Base-by-base conservation (phyloP, 64 coral and sea anemone genomes). In the Montipora cactus region DNA sequence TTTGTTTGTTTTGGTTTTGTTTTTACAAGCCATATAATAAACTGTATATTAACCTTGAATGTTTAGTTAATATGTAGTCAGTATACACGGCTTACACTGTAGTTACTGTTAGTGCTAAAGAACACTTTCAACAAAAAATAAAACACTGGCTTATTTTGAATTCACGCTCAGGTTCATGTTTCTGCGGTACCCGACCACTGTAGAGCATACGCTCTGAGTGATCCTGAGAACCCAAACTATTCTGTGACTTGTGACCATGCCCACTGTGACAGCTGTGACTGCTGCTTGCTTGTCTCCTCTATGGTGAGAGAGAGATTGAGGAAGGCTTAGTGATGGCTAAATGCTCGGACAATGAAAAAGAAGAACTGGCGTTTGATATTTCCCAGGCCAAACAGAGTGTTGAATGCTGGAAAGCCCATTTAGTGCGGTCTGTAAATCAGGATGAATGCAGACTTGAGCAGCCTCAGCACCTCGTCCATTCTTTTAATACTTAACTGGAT, bases 161-260 rank as follows among this genome's bases (percentile, higher is more conserved):
- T 80, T 80, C 78, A 80, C 25, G 20, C 45, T 55, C 78, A 80
- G 78, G 78, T 80, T 59, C 78, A 52, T 48, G 50, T 80, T 80
- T 80, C 78, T 49, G 52, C 23, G 70, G 51, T 80, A 14, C 78
- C 78, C 55, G 78, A 80, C 51, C 52, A 55, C 52, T 55, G 52
- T 55, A 55, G 52, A 55, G 52, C 52, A 55, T 55, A 55, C 52
- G 52, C 78, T 57, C 49, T 80, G 78, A 55, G 49, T 58, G 49
- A 80, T 80, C 78, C 78, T 19, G 70, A 73, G 7, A 21, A 73
- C 70, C 70, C 70, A 20, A 21, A 73, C 70, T 73, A 73, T 21
- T 21, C 70, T 73, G 7, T 19, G 70, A 25, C 16, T 25, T 73
- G 18, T 73, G 70, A 73, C 70, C 70, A 73, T 19, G 21, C 70